Percentiles rank a stretch among this genome's conserved stretches.
Evolutionary conservation across 2,113 vertebrate species (phyloP).

Genomic region (Myanophis thanlyinensis): DNA sequence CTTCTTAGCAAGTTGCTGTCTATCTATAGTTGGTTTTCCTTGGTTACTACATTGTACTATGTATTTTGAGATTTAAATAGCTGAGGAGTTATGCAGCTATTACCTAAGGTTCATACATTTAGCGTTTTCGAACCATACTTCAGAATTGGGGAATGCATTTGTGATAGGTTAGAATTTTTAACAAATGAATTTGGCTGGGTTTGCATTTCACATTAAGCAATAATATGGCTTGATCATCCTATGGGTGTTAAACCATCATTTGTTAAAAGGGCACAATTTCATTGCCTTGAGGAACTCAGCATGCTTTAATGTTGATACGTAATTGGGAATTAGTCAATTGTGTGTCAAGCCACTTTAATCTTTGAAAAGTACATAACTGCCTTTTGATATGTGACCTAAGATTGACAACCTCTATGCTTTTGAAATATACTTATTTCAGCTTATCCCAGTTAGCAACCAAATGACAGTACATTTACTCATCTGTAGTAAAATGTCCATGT

Average conservation of each 20-base stretch:
- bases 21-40: background rate
- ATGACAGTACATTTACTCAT: background rate
- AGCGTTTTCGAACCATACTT: background rate
- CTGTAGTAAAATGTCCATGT: background rate
- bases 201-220: background rate
- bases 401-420: background rate
- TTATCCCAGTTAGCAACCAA: background rate
- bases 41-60: background rate
- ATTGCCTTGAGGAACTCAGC: background rate
- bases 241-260: background rate
- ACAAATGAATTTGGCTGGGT: background rate
- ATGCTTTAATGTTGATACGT: background rate
- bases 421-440: background rate
- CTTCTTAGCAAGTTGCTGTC: background rate
- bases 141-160: background rate
- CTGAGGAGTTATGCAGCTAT: background rate
- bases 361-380: background rate
- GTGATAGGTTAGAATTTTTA: background rate
- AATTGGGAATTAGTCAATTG: background rate
- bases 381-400: background rate
- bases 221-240: background rate
- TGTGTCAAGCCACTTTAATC: background rate
- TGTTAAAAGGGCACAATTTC: background rate
- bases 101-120: background rate
- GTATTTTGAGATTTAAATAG: background rate